A percentile compares a stretch with the other conserved stretches of the same genome.
Evolutionary conservation across 2,113 vertebrate species (phyloP).

Genomic region (Tragelaphus buxtoni): DNA sequence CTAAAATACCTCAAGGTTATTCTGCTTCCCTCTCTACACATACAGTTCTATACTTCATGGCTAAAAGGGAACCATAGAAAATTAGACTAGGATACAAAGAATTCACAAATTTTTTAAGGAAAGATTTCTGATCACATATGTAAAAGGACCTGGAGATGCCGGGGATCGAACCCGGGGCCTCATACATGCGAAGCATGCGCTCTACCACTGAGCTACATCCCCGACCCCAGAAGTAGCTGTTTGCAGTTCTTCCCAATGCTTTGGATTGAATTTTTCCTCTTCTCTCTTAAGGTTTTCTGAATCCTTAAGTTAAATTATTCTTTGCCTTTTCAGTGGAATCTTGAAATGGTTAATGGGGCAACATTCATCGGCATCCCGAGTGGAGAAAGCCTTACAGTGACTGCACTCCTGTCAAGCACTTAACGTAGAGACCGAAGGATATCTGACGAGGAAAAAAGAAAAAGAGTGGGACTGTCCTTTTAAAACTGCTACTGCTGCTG

Average conservation of each 20-base stretch:
- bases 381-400: background rate
- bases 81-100: fast-evolving
- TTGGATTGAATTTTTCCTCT: fast-evolving
- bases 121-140: fast-evolving
- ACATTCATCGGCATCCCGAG: background rate
- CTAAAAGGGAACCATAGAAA: fast-evolving
- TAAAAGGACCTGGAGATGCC: background rate
- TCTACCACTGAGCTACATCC: slow-evolving; percentile 78
- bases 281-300: fast-evolving
- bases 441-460: background rate
- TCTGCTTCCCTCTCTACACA: background rate
- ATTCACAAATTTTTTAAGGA: fast-evolving
- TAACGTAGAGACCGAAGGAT: background rate
- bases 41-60: background rate
- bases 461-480: background rate
- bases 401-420: background rate
- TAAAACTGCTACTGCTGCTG: background rate
- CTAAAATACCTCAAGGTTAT: background rate
- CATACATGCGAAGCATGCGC: slow-evolving; percentile 78
- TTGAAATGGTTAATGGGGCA: background rate
- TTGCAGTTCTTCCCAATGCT: background rate
- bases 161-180: slow-evolving; percentile 77
- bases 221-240: fast-evolving
- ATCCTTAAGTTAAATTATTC: fast-evolving
- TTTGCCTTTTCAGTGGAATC: background rate